Conservation (phyloP, 2,113 vertebrate genomes). For the Sprattus sprattus region DNA sequence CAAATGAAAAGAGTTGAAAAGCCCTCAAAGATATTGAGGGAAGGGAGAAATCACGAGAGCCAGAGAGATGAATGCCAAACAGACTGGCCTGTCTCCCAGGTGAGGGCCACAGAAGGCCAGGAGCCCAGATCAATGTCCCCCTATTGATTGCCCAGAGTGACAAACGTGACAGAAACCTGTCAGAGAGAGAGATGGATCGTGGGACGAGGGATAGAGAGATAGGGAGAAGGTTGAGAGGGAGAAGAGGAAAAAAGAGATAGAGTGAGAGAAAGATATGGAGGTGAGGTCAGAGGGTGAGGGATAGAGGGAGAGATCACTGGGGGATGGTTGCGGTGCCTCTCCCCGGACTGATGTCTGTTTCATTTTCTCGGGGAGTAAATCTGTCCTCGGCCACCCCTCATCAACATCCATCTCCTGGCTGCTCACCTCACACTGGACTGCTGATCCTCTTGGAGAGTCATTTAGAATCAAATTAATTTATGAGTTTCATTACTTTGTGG, state of each 20-base stretch:
- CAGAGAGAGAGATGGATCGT: background rate
- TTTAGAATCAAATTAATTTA: conserved; percentile 47
- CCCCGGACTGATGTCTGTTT: conserved; percentile 42
- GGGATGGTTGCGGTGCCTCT: conserved; percentile 25
- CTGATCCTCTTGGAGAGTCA: conserved; percentile 46
- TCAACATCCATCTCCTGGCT: conserved; percentile 51
- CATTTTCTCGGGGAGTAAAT: conserved; percentile 47
- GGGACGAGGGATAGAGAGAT: background rate
- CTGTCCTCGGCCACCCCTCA: conserved; percentile 47
- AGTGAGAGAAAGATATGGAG: conserved; percentile 31
- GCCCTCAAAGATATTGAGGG: background rate
- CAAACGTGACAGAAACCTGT: conserved; percentile 16
- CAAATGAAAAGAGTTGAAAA: background rate
- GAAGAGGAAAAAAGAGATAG: background rate
- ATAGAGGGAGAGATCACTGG: background rate
- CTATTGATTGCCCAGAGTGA: background rate
- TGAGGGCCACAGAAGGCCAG: background rate
- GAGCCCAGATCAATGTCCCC: background rate
- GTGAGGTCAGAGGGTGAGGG: conserved; percentile 35
- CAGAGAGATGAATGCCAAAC: background rate
- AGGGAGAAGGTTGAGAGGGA: background rate
- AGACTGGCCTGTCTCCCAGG: background rate
- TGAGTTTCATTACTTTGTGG: conserved; percentile 42
- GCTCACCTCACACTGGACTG: conserved; percentile 40
- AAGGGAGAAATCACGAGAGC: background rate